phyloP scores from a whole-genome alignment of 2,888 invertebrate genomes.

The Sarcophaga rosellei region DNA sequence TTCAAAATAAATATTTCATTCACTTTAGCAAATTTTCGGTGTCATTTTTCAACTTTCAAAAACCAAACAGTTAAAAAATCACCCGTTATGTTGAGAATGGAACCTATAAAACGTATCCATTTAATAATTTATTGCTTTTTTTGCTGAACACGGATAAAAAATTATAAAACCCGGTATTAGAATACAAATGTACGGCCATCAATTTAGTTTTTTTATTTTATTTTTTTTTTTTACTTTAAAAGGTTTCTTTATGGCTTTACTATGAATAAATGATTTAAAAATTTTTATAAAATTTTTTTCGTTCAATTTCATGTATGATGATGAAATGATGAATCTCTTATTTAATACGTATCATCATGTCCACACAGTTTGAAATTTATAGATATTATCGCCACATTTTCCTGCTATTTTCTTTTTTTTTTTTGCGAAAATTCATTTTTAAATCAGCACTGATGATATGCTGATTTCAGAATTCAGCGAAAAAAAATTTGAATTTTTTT shows the following conservation, averaged over 20 bases:
- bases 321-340: not conserved
- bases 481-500: constrained; percentile 3
- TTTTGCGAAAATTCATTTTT: not conserved
- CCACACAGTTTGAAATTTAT: not conserved
- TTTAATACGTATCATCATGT: not conserved
- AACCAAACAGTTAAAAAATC: too few relatives aligned
- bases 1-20: too few relatives aligned
- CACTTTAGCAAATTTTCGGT: too few relatives aligned
- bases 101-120: too few relatives aligned
- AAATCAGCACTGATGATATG: constrained; percentile 31
- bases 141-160: too few relatives aligned
- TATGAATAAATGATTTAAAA: not conserved
- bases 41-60: too few relatives aligned
- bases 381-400: not conserved
- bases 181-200: not conserved
- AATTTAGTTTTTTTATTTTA: not conserved
- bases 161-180: not conserved
- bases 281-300: too few relatives aligned
- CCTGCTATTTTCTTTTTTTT: not conserved
- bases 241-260: not conserved
- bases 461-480: constrained; percentile 20
- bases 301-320: not conserved
- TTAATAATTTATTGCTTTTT: too few relatives aligned
- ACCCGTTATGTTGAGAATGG: too few relatives aligned
- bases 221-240: not conserved